Evolutionary conservation across 2,113 vertebrate species (phyloP).

Genomic region (Ia io): DNA sequence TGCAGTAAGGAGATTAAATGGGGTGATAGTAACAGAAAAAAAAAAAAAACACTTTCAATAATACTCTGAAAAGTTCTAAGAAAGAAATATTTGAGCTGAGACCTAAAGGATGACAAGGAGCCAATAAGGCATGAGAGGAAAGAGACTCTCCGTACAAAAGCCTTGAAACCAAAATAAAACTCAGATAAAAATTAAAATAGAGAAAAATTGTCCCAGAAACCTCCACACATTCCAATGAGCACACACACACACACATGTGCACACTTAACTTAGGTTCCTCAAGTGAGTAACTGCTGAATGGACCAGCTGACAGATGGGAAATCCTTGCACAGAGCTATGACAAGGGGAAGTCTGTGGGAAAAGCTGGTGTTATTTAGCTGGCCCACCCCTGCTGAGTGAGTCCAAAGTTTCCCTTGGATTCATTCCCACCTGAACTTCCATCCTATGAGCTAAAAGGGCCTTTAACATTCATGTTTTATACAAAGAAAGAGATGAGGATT

Average conservation of each 20-base stretch:
- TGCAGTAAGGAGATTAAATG: background rate
- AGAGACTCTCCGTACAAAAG: background rate
- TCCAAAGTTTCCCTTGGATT: constrained; percentile 84
- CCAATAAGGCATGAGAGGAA: background rate
- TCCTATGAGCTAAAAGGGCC: constrained; percentile 75
- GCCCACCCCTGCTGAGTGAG: constrained; percentile 81
- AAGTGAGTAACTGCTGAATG: constrained; percentile 75
- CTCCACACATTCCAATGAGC: background rate
- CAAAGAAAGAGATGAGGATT: constrained; percentile 71
- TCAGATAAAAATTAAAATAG: background rate
- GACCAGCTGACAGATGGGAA: constrained; percentile 80
- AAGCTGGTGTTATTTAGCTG: constrained; percentile 75
- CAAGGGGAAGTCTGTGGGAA: constrained; percentile 79
- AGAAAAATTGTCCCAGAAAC: background rate
- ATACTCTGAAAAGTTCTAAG: background rate
- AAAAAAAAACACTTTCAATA: background rate
- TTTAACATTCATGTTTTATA: constrained; percentile 79
- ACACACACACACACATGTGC: background rate
- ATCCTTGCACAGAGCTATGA: constrained; percentile 78
- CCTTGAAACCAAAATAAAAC: background rate
- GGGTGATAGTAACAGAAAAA: background rate
- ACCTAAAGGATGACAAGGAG: background rate
- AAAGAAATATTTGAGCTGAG: background rate
- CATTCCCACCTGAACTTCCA: constrained; percentile 83
- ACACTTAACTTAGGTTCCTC: constrained; percentile 70